Evolutionary conservation across 2,113 vertebrate species (phyloP).

Genomic region (Pampusana beccarii): DNA sequence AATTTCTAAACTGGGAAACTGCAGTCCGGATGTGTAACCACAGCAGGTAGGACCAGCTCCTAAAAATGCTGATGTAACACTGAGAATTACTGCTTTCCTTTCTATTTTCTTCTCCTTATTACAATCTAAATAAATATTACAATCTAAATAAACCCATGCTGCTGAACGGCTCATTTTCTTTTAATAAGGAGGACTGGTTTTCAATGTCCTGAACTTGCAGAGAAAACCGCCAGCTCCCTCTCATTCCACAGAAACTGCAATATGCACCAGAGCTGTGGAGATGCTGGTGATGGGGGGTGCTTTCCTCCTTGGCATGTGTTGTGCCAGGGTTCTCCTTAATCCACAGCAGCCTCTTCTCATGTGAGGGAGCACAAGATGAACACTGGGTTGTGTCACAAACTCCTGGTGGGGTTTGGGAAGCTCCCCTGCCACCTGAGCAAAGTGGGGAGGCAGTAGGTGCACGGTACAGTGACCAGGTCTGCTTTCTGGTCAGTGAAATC

Average conservation of each 20-base stretch:
- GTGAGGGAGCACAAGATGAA: accelerated
- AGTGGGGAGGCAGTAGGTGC: neutral
- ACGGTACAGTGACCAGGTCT: neutral
- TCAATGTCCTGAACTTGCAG: neutral
- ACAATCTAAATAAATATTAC: neutral
- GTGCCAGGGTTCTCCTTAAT: neutral
- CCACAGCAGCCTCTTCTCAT: accelerated
- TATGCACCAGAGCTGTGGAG: neutral
- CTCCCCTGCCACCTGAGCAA: neutral
- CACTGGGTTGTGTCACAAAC: accelerated
- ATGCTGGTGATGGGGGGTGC: neutral
- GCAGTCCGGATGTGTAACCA: neutral
- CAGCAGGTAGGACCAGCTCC: neutral
- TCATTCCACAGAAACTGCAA: neutral
- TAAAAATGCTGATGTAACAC: neutral
- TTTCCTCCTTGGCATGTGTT: neutral
- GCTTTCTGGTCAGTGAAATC: neutral
- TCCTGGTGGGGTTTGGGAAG: neutral
- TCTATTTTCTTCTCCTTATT: neutral
- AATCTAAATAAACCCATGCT: neutral
- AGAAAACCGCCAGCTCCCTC: neutral
- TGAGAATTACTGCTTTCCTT: neutral
- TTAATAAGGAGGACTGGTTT: neutral
- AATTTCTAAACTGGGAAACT: neutral
- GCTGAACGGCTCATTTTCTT: neutral